Evolutionary conservation across 2,888 invertebrate species (phyloP).

Genomic region (Dynastes hyllus): DNA sequence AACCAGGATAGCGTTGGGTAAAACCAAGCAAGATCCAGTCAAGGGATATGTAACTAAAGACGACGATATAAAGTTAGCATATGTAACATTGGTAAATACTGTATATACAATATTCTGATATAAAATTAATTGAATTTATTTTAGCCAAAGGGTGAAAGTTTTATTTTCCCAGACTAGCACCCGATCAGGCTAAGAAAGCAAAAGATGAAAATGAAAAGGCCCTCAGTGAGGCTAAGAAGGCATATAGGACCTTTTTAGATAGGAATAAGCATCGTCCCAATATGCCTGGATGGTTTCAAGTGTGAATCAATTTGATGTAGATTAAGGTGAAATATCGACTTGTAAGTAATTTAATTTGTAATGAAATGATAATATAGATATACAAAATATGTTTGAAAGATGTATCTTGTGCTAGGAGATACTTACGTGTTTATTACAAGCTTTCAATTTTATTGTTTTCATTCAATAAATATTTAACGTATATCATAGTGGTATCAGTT

Average conservation of each 20-base stretch:
- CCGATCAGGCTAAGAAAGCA: conserved; percentile 68
- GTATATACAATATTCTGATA: background rate
- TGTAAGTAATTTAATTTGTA: background rate
- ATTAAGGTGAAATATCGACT: background rate
- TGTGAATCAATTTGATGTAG: conserved; percentile 69
- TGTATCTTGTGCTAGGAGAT: background rate
- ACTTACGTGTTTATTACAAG: background rate
- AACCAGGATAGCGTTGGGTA: conserved; percentile 83
- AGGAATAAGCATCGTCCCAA: conserved; percentile 81
- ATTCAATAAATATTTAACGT: background rate
- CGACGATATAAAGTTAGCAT: conserved; percentile 88
- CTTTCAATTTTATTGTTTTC: too few species aligned
- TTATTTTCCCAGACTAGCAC: conserved; percentile 87
- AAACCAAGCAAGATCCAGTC: conserved; percentile 75
- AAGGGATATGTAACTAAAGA: conserved; percentile 84
- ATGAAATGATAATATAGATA: background rate
- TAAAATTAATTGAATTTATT: conserved; percentile 10
- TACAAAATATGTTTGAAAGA: background rate
- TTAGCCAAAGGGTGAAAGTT: conserved; percentile 81
- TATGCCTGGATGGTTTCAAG: conserved; percentile 86
- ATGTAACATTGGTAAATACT: conserved; percentile 81
- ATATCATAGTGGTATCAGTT: background rate
- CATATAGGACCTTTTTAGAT: conserved; percentile 76
- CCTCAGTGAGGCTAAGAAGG: conserved; percentile 77
- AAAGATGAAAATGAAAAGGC: conserved; percentile 76